phyloP scores from a whole-genome alignment of 2,113 vertebrate genomes.

The Gobio gobio region DNA sequence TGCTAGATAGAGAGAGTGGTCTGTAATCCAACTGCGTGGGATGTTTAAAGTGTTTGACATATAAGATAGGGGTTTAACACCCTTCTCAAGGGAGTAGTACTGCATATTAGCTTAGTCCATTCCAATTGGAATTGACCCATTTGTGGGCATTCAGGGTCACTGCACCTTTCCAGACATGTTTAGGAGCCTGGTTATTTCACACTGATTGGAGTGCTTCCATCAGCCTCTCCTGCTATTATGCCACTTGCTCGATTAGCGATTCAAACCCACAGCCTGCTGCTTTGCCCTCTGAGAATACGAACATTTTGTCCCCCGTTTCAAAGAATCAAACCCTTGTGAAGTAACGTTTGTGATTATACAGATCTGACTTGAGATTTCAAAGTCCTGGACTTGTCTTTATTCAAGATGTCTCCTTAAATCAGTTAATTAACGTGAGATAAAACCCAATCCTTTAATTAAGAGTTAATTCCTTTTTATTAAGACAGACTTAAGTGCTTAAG shows the following conservation, averaged over 20 bases:
- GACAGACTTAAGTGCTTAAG: slow-evolving; percentile 46
- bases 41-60: slow-evolving; percentile 31
- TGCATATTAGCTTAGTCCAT: slow-evolving; percentile 18
- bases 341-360: slow-evolving; percentile 7
- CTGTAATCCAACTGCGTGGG: not conserved
- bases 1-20: not conserved
- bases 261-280: slow-evolving; percentile 42
- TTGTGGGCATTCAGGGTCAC: slow-evolving; percentile 26
- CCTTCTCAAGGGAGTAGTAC: slow-evolving; percentile 24
- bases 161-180: slow-evolving; percentile 19
- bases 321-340: slow-evolving; percentile 41
- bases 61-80: slow-evolving; percentile 32
- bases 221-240: slow-evolving; percentile 16
- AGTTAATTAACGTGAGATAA: slow-evolving; percentile 49
- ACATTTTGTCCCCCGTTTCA: slow-evolving; percentile 32
- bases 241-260: slow-evolving; percentile 37
- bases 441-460: slow-evolving; percentile 53
- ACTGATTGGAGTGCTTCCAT: slow-evolving; percentile 30
- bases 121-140: not conserved
- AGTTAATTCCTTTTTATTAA: slow-evolving; percentile 53
- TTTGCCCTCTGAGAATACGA: slow-evolving; percentile 47
- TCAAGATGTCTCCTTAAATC: slow-evolving; percentile 29
- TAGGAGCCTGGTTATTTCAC: slow-evolving; percentile 32
- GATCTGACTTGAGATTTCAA: slow-evolving; percentile 35
- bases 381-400: slow-evolving; percentile 26